Evolutionary conservation across 2,888 invertebrate species (phyloP).

Genomic region (Latrodectus hesperus): DNA sequence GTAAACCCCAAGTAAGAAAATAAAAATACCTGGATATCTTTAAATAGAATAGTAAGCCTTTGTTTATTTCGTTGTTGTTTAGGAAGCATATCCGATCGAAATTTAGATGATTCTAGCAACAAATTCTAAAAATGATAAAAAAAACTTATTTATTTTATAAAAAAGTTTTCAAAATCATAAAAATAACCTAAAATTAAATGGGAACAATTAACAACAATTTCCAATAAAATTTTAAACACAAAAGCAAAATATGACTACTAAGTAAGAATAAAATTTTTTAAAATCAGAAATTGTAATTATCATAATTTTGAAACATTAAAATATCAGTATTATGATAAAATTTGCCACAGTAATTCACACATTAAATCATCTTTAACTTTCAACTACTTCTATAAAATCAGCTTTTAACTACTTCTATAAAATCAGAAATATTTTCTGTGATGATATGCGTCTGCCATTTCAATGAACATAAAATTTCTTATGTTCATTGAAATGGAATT

Average conservation of each 20-base stretch:
- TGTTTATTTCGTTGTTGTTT: conserved; percentile 93
- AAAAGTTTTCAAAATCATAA: background rate
- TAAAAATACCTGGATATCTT: conserved; percentile 74
- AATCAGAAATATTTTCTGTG: too few species aligned
- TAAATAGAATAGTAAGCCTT: conserved; percentile 87
- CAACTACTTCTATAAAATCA: too few species aligned
- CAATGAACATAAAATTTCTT: too few species aligned
- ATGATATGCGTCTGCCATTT: too few species aligned
- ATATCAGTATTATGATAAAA: background rate
- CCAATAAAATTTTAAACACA: background rate
- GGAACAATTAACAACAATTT: background rate
- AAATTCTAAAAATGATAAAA: conserved; percentile 75
- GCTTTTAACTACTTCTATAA: too few species aligned
- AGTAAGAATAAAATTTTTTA: background rate
- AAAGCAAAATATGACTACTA: background rate
- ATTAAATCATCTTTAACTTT: too few species aligned
- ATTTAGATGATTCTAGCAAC: conserved; percentile 91
- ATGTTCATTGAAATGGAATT: too few species aligned
- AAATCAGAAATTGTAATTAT: background rate
- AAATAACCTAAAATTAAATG: background rate
- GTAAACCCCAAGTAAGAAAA: background rate
- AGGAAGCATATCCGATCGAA: conserved; percentile 95
- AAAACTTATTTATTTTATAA: background rate
- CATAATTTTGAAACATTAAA: background rate
- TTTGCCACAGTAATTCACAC: too few species aligned